A percentile compares a stretch with the other conserved stretches of the same genome.
Evolutionary conservation across 2,888 invertebrate species (phyloP).

Genomic region (Erebia aethiops): DNA sequence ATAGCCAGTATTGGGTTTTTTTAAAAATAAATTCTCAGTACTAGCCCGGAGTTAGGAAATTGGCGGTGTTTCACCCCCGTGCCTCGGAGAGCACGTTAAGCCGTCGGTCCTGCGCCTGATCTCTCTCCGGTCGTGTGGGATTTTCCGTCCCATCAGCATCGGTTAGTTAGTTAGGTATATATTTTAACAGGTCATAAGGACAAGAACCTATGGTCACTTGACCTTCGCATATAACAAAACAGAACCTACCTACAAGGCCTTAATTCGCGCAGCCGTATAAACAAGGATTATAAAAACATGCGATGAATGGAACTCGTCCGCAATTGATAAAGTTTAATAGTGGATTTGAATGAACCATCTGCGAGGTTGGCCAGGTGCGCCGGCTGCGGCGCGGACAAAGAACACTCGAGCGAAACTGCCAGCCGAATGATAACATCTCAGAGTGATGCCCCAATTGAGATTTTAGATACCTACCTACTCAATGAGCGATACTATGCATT

Average conservation of each 20-base stretch:
- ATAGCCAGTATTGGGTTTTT: no score
- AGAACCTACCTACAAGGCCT: background rate
- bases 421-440: constrained; percentile 45
- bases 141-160: no score
- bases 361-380: constrained; percentile 62
- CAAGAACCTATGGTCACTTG: no score
- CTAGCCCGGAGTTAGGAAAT: no score
- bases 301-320: constrained; percentile 65
- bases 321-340: constrained; percentile 76
- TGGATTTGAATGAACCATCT: constrained; percentile 71
- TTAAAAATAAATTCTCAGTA: no score
- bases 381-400: constrained; percentile 56
- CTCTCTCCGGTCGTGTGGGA: no score
- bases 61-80: no score
- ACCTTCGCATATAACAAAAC: no score
- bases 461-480: constrained; percentile 24
- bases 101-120: no score
- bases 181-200: no score
- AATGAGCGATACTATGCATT: background rate
- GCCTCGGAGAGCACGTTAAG: no score
- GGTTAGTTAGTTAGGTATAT: no score
- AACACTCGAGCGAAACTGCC: constrained; percentile 47
- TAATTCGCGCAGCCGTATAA: constrained; percentile 27
- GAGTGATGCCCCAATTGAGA: constrained; percentile 39
- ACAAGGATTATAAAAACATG: constrained; percentile 51